phyloP scores from a whole-genome alignment of 2,888 invertebrate species.

The Polymixis flavicincta region DNA sequence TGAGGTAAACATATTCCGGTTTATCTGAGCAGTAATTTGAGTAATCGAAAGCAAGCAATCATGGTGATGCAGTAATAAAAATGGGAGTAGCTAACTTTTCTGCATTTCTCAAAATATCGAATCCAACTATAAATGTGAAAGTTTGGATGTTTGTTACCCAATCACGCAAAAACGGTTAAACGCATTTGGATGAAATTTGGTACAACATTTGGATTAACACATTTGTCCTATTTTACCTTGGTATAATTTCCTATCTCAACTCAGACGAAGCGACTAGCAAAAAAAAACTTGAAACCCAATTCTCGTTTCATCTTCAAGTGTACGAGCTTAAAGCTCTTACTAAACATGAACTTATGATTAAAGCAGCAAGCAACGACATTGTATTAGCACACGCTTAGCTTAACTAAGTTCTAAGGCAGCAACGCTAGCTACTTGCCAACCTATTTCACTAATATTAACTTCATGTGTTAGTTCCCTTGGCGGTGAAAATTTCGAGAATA shows the following conservation, averaged over 20 bases:
- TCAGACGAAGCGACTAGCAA: too few species aligned
- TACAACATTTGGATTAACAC: too few species aligned
- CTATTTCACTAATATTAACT: constrained; percentile 44
- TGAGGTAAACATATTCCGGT: not conserved
- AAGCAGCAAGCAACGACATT: constrained; percentile 1
- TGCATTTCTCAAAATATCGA: too few species aligned
- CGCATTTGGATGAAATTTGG: too few species aligned
- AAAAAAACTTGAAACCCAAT: not conserved
- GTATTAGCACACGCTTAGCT: constrained; percentile 13
- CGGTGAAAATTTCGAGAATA: constrained; percentile 45
- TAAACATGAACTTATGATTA: constrained; percentile 18
- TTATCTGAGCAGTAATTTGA: not conserved
- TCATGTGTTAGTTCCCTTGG: constrained; percentile 38
- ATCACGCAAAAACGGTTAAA: too few species aligned
- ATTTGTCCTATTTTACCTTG: too few species aligned
- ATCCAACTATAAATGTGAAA: too few species aligned
- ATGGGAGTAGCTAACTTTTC: too few species aligned
- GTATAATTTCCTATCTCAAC: too few species aligned
- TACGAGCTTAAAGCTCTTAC: not conserved
- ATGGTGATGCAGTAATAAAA: too few species aligned
- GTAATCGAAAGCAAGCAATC: too few species aligned
- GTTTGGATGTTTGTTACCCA: too few species aligned
- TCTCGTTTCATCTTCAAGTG: not conserved
- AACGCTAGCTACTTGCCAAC: constrained; percentile 23
- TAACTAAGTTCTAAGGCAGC: constrained; percentile 17